These are phyloP conservation scores for Drosophila melanosoma DNA, from an alignment of 2,888 invertebrate genomes.

Conservation along the genomic window DNA sequence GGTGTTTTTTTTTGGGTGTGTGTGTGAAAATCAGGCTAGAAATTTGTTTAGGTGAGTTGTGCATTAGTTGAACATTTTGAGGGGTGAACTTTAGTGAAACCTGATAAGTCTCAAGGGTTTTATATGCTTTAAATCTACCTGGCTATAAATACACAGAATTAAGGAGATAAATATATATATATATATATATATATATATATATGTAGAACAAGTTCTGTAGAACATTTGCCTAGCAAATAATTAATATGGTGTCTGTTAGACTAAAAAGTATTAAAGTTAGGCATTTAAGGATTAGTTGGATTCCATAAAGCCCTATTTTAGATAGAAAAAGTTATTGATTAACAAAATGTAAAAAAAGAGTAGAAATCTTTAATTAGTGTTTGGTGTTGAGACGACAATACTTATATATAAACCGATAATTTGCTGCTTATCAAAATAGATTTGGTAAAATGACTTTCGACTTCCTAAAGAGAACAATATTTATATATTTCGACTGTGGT, in stretches of 20 bases:
- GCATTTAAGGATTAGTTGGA: not conserved
- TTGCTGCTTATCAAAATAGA: not conserved
- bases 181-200: not conserved
- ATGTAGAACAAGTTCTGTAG: not conserved
- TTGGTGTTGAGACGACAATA: not conserved
- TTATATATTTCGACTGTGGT: no score
- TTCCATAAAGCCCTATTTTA: not conserved
- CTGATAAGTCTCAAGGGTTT: not conserved
- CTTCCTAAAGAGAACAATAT: no score
- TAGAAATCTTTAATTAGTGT: no score
- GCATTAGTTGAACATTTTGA: slow-evolving; percentile 32
- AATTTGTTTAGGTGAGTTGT: slow-evolving; percentile 55
- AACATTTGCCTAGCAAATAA: not conserved
- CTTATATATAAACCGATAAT: not conserved
- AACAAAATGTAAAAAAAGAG: not conserved
- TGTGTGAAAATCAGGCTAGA: slow-evolving; percentile 37
- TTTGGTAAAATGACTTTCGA: no score
- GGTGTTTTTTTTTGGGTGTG: slow-evolving; percentile 25
- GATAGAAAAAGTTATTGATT: not conserved
- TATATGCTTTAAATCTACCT: not conserved
- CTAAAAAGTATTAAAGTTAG: not conserved
- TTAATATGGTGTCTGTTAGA: not conserved
- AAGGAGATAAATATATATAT: not conserved
- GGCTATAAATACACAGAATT: not conserved
- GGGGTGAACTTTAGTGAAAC: slow-evolving; percentile 7